Percentiles rank a stretch among this genome's conserved stretches.
Conservation (phyloP, 1,140 invertebrate species). For the Plutomurus gul region DNA sequence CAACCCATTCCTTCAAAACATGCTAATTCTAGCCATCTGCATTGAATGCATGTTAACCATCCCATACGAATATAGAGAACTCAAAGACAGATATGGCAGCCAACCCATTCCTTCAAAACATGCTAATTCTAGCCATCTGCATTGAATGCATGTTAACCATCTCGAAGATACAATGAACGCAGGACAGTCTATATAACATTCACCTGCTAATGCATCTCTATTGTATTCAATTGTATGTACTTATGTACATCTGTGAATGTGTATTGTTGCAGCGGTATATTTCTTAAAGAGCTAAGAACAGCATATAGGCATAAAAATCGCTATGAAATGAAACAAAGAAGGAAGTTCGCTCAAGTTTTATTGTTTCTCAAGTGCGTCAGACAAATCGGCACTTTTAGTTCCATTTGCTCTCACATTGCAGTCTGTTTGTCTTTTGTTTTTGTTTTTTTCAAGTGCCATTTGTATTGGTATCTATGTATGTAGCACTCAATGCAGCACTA, state of each 20-base stretch:
- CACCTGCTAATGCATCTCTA: too few relatives aligned
- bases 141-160: too few relatives aligned
- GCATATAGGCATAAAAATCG: neutral
- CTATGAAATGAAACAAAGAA: slow-evolving; percentile 19
- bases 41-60: too few relatives aligned
- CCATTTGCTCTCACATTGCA: neutral
- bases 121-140: too few relatives aligned
- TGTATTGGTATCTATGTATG: too few relatives aligned
- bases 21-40: too few relatives aligned
- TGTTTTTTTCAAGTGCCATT: too few relatives aligned
- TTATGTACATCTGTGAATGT: neutral
- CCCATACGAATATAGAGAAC: neutral
- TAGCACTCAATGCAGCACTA: too few relatives aligned
- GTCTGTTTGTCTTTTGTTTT: neutral
- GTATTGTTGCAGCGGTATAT: neutral
- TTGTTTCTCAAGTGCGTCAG: slow-evolving; percentile 19
- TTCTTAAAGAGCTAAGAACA: neutral
- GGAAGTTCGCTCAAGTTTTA: slow-evolving; percentile 8
- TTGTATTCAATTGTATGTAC: neutral
- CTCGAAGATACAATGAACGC: too few relatives aligned
- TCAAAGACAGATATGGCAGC: neutral
- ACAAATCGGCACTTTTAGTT: neutral
- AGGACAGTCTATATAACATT: too few relatives aligned
- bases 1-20: neutral
- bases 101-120: neutral